phyloP scores from a whole-genome alignment of 1,140 invertebrate species.

The Aphis craccivora region DNA sequence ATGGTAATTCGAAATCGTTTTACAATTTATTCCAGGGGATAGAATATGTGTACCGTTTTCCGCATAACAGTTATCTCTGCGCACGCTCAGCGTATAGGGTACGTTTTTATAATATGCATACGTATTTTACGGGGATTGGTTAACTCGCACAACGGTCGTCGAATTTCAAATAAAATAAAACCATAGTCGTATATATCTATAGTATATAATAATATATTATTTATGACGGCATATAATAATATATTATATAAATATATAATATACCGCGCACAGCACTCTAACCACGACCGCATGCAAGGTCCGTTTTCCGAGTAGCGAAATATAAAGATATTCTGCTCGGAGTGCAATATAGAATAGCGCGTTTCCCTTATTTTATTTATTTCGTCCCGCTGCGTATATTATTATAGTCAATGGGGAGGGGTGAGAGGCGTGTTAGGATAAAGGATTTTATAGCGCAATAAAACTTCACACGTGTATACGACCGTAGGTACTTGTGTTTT shows the following conservation, averaged over 20 bases:
- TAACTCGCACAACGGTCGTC: background rate
- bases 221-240: background rate
- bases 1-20: background rate
- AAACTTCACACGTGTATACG: background rate
- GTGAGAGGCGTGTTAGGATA: slow-evolving; percentile 11
- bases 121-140: background rate
- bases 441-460: slow-evolving; percentile 31
- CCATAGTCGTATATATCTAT: background rate
- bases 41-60: background rate
- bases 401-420: background rate
- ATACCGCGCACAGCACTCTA: background rate
- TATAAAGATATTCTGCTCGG: background rate
- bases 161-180: slow-evolving; percentile 9
- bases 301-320: background rate
- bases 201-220: background rate
- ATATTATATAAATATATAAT: background rate
- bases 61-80: background rate
- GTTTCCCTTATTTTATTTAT: background rate
- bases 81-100: no score
- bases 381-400: background rate
- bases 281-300: background rate
- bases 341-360: background rate
- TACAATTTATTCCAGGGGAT: background rate
- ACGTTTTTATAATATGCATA: no score
- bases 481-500: background rate